phyloP scores from a whole-genome alignment of 53 echinoderm and acorn worm species.

The Astropecten irregularis region DNA sequence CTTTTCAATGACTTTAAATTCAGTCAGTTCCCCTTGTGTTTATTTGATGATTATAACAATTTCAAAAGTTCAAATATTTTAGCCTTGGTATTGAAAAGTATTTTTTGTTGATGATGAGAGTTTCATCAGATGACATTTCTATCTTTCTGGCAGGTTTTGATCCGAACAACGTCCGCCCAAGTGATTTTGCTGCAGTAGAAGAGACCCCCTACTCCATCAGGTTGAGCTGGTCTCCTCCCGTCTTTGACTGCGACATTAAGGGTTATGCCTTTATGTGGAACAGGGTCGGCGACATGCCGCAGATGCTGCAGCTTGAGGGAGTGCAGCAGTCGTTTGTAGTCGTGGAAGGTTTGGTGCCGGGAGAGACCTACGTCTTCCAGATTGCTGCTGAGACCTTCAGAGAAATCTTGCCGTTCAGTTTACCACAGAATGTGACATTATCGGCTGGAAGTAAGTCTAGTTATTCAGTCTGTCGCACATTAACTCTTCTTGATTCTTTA shows the following conservation, averaged over 20 bases:
- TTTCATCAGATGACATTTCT: too few relatives aligned
- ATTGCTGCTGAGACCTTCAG: constrained; percentile 50
- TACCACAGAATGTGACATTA: neutral
- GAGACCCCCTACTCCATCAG: constrained; percentile 34
- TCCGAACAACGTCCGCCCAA: constrained; percentile 54
- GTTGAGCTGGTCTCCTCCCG: constrained; percentile 61
- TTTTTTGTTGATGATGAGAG: too few relatives aligned
- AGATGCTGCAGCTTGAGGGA: constrained; percentile 2
- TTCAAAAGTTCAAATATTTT: too few relatives aligned
- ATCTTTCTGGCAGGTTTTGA: constrained; percentile 55
- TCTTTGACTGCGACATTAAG: constrained; percentile 70
- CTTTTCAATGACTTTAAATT: too few relatives aligned
- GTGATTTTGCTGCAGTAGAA: constrained; percentile 29
- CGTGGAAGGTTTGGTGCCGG: constrained; percentile 14
- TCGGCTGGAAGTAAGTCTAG: neutral
- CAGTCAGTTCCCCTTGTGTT: too few relatives aligned
- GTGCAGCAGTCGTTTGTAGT: neutral
- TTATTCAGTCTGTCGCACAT: neutral
- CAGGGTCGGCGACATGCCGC: neutral
- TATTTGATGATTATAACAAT: too few relatives aligned
- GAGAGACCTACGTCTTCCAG: constrained; percentile 27
- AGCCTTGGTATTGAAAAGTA: too few relatives aligned
- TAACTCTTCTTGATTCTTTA: neutral
- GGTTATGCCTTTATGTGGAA: constrained; percentile 68
- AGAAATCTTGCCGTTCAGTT: constrained; percentile 2